Percentiles rank a stretch among this genome's conserved stretches.
Evolutionary conservation across 2,888 invertebrate species (phyloP).

Genomic region (Amiota mariae): DNA sequence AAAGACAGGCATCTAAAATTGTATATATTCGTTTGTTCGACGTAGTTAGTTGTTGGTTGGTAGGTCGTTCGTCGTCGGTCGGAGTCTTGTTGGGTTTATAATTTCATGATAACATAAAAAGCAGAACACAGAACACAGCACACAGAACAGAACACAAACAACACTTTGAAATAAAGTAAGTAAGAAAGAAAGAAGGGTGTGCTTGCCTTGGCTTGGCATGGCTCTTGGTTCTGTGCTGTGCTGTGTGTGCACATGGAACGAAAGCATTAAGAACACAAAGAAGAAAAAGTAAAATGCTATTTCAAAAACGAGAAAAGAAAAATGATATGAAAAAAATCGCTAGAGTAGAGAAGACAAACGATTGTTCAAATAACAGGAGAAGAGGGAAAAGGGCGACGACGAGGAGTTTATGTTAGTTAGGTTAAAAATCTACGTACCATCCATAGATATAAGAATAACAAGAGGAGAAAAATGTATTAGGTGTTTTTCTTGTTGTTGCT

Average conservation of each 20-base stretch:
- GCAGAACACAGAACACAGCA: conserved; percentile 35
- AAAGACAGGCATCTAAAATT: not conserved
- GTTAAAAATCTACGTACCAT: too few relatives aligned
- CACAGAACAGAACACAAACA: conserved; percentile 31
- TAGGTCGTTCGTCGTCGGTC: not conserved
- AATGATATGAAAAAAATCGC: too few relatives aligned
- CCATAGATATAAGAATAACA: too few relatives aligned
- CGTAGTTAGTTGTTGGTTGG: not conserved
- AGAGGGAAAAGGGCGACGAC: too few relatives aligned
- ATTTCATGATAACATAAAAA: conserved; percentile 55
- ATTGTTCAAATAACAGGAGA: too few relatives aligned
- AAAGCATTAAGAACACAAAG: conserved; percentile 41
- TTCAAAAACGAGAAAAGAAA: conserved; percentile 42
- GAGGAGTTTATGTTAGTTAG: too few relatives aligned
- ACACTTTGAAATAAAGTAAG: conserved; percentile 26
- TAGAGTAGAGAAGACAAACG: too few relatives aligned
- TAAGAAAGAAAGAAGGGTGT: not conserved
- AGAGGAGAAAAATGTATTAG: too few relatives aligned
- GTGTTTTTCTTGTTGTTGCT: too few relatives aligned
- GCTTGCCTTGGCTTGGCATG: not conserved
- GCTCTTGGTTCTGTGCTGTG: not conserved
- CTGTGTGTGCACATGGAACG: conserved; percentile 34
- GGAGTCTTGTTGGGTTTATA: conserved; percentile 48
- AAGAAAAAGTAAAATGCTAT: conserved; percentile 41
- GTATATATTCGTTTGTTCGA: conserved; percentile 20